These are phyloP conservation scores for Silvanus unidentatus DNA, from an alignment of 2,888 invertebrate genomes.

Conservation along the genomic window DNA sequence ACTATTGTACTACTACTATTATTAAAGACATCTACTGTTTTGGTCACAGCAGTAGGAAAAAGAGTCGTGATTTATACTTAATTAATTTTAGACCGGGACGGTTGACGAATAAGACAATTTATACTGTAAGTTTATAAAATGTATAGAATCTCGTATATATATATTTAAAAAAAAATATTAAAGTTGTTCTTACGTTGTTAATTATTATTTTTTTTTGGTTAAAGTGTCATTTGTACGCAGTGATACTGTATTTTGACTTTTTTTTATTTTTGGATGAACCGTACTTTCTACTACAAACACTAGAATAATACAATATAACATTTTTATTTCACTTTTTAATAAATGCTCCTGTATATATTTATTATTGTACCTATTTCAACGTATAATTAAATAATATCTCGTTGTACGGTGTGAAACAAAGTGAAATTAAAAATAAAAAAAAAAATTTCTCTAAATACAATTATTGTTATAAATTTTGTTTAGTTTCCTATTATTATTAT, in stretches of 20 bases:
- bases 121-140: slow-evolving; percentile 42
- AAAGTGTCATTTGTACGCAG: slow-evolving; percentile 35
- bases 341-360: slow-evolving; percentile 44
- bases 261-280: slow-evolving; percentile 37
- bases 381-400: slow-evolving; percentile 33
- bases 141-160: slow-evolving; percentile 43
- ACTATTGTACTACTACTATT: no score
- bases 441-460: background rate
- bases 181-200: slow-evolving; percentile 40
- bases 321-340: slow-evolving; percentile 6
- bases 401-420: slow-evolving; percentile 44
- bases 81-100: slow-evolving; percentile 39
- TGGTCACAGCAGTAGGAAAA: slow-evolving; percentile 18
- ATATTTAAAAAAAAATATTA: slow-evolving; percentile 36
- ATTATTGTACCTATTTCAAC: slow-evolving; percentile 40
- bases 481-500: no score
- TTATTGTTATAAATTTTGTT: no score
- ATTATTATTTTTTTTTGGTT: slow-evolving; percentile 34
- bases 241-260: slow-evolving; percentile 31
- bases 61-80: slow-evolving; percentile 38
- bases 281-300: slow-evolving; percentile 24
- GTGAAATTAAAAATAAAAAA: slow-evolving; percentile 2
- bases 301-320: background rate
- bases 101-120: slow-evolving; percentile 40
- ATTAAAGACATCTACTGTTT: slow-evolving; percentile 22